Percentiles rank a stretch among this genome's conserved stretches.
Evolutionary conservation across 2,888 invertebrate genomes (phyloP).

Genomic region (Campoplex nolae): DNA sequence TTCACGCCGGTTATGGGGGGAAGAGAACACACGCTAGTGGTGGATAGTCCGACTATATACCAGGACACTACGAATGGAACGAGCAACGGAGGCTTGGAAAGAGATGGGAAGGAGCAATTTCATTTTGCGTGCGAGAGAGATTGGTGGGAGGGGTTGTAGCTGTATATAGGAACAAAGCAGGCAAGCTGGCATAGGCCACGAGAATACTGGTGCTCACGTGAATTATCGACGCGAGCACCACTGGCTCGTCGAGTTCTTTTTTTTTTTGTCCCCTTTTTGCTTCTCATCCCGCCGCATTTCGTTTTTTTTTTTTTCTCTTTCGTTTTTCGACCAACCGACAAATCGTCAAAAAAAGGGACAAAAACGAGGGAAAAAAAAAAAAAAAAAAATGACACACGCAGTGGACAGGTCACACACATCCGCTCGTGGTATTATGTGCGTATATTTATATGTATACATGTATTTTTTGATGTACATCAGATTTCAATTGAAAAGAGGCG

Average conservation of each 20-base stretch:
- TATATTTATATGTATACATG: slow-evolving; percentile 18
- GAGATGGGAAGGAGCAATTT: slow-evolving; percentile 70
- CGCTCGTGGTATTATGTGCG: slow-evolving; percentile 36
- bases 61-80: slow-evolving; percentile 1
- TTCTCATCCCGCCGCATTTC: background rate
- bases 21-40: slow-evolving; percentile 23
- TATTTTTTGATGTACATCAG: slow-evolving; percentile 23
- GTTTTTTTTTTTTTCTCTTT: slow-evolving; percentile 53
- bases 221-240: slow-evolving; percentile 68
- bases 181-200: slow-evolving; percentile 59
- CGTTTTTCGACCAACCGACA: slow-evolving; percentile 66
- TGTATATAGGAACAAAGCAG: slow-evolving; percentile 30
- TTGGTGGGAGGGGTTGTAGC: slow-evolving; percentile 25
- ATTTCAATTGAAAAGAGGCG: slow-evolving; percentile 26
- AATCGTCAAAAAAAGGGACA: slow-evolving; percentile 62
- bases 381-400: slow-evolving; percentile 40
- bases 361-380: background rate
- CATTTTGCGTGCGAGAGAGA: slow-evolving; percentile 69
- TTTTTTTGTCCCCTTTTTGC: background rate
- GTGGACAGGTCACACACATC: slow-evolving; percentile 46
- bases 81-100: slow-evolving; percentile 14
- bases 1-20: slow-evolving; percentile 45
- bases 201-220: slow-evolving; percentile 62
- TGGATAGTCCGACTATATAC: slow-evolving; percentile 28
- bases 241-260: slow-evolving; percentile 54